phyloP scores from a whole-genome alignment of 1,140 invertebrate species.

The Mylabris phalerata region DNA sequence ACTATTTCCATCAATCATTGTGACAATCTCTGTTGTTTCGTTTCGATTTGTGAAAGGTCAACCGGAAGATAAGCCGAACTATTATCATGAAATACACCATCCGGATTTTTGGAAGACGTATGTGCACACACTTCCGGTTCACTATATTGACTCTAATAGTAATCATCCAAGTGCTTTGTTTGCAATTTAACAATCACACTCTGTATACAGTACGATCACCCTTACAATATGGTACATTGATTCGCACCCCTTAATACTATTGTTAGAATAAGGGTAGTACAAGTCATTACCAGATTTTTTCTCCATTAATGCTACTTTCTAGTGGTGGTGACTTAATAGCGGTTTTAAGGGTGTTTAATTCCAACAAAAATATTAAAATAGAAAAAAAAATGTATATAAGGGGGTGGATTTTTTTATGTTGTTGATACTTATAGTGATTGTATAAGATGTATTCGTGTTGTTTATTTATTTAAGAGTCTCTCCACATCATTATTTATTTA shows the following conservation, averaged over 20 bases:
- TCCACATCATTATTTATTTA: conserved; percentile 28
- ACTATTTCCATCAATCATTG: too few relatives aligned
- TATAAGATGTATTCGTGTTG: neutral
- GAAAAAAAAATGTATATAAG: neutral
- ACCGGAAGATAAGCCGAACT: too few relatives aligned
- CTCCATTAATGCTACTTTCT: neutral
- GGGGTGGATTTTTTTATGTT: neutral
- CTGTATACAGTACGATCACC: too few relatives aligned
- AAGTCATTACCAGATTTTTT: conserved; percentile 18
- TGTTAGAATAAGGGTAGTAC: conserved; percentile 1
- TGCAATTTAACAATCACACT: too few relatives aligned
- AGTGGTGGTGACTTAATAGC: neutral
- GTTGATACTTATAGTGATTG: neutral
- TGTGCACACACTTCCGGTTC: too few relatives aligned
- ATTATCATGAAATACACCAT: too few relatives aligned
- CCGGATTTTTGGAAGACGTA: too few relatives aligned
- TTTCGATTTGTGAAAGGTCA: too few relatives aligned
- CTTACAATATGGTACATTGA: neutral
- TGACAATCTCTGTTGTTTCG: too few relatives aligned
- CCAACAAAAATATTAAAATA: neutral
- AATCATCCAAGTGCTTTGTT: too few relatives aligned
- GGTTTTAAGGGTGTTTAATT: neutral
- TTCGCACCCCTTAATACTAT: conserved; percentile 18
- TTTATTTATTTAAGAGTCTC: conserved; percentile 20
- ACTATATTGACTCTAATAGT: too few relatives aligned